Percentiles rank a stretch among this genome's conserved stretches.
These are phyloP conservation scores for Atta texana DNA, from an alignment of 1,140 invertebrate species.

Conservation along the genomic window DNA sequence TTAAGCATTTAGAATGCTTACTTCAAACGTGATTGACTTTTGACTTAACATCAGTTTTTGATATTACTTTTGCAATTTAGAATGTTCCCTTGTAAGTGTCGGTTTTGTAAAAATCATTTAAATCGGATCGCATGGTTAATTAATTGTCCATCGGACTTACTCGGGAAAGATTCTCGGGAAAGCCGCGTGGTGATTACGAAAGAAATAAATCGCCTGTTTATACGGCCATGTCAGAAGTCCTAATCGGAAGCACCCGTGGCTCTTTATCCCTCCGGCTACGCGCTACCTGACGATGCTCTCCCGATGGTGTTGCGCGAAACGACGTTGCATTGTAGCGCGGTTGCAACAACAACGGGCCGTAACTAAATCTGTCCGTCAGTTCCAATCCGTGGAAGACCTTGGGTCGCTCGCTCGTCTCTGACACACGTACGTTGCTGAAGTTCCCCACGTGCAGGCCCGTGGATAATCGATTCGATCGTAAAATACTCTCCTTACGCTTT, in stretches of 20 bases:
- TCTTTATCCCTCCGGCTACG: slow-evolving; percentile 67
- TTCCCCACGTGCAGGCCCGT: slow-evolving; percentile 79
- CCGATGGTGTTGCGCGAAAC: slow-evolving; percentile 61
- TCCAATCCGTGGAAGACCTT: slow-evolving; percentile 79
- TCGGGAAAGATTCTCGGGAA: neutral
- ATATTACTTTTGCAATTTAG: neutral
- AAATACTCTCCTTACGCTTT: slow-evolving; percentile 78
- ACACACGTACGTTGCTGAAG: slow-evolving; percentile 78
- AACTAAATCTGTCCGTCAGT: slow-evolving; percentile 75
- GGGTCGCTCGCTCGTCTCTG: slow-evolving; percentile 73
- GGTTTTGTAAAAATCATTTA: slow-evolving; percentile 8
- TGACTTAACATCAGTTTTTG: too few species aligned
- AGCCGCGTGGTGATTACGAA: slow-evolving; percentile 46
- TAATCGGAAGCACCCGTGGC: slow-evolving; percentile 58
- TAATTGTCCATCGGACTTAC: slow-evolving; percentile 5
- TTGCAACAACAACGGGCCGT: slow-evolving; percentile 68
- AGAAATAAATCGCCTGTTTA: slow-evolving; percentile 61
- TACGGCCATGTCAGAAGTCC: slow-evolving; percentile 57
- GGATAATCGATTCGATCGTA: slow-evolving; percentile 83
- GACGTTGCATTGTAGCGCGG: slow-evolving; percentile 58
- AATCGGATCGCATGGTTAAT: slow-evolving; percentile 7
- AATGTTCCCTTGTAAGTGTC: neutral
- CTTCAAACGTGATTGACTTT: too few species aligned
- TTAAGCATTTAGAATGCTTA: too few species aligned
- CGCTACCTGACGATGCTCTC: slow-evolving; percentile 40